Evolutionary conservation across 2,113 vertebrate genomes (phyloP).

Genomic region (Gambusia affinis): DNA sequence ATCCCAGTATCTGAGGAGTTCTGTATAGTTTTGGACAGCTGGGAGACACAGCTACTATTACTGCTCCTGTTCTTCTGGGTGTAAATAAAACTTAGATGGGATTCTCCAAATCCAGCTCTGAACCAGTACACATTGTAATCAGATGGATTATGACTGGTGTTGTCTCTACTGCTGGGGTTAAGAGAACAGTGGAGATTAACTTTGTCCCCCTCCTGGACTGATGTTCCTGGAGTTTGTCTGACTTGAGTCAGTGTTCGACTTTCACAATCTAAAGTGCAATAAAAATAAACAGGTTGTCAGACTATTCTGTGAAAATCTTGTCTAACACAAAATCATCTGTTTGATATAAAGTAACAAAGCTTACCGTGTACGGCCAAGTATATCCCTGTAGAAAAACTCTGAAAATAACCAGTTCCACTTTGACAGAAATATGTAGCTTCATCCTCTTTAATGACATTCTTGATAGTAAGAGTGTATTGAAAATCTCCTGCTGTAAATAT

Average conservation of each 20-base stretch:
- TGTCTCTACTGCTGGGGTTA: slow-evolving; percentile 5
- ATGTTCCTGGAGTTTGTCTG: slow-evolving; percentile 7
- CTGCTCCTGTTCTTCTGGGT: neutral
- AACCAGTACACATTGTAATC: slow-evolving; percentile 45
- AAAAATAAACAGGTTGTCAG: neutral
- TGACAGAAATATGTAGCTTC: slow-evolving; percentile 37
- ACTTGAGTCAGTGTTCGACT: neutral
- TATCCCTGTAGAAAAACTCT: neutral
- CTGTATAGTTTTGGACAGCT: slow-evolving; percentile 38
- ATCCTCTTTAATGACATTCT: slow-evolving; percentile 20
- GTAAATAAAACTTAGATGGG: slow-evolving; percentile 22
- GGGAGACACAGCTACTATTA: slow-evolving; percentile 38
- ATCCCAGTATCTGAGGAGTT: slow-evolving; percentile 38
- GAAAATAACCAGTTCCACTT: neutral
- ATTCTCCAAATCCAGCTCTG: slow-evolving; percentile 23
- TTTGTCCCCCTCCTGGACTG: slow-evolving; percentile 18
- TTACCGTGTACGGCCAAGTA: slow-evolving; percentile 33
- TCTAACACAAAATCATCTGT: neutral
- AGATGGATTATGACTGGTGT: slow-evolving; percentile 13
- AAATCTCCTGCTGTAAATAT: accelerated
- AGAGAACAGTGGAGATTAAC: slow-evolving; percentile 58
- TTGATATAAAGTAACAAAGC: neutral
- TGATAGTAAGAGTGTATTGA: neutral
- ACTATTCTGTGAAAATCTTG: neutral
- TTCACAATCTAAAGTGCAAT: neutral